Conservation (phyloP, 30 jellyfish, hydroid and myxozoan genomes). For the Turritopsis dohrnii region DNA sequence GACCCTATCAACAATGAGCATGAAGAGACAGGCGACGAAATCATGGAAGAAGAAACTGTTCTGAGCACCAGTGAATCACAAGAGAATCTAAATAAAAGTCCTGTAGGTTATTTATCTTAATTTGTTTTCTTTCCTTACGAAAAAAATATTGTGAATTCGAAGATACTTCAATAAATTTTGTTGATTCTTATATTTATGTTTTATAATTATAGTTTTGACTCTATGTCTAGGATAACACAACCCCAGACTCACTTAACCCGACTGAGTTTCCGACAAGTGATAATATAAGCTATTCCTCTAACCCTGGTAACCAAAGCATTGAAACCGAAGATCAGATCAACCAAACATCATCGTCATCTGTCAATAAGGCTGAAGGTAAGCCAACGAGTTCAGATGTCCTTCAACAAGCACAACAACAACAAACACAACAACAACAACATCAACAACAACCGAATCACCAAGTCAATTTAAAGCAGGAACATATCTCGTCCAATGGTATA, state of each 20-base stretch:
- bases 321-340: neutral
- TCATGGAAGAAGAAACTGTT: conserved; percentile 52
- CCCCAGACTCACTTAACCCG: neutral
- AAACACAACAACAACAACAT: neutral
- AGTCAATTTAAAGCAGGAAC: neutral
- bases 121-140: neutral
- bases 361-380: neutral
- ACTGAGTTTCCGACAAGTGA: neutral
- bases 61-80: conserved; percentile 17
- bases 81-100: neutral
- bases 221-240: neutral
- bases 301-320: neutral
- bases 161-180: no score
- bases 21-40: conserved; percentile 93
- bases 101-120: neutral
- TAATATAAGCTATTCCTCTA: neutral
- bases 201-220: neutral
- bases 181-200: neutral
- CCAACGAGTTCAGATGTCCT: neutral
- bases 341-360: neutral
- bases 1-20: conserved; percentile 45
- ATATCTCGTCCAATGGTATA: neutral
- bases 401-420: neutral
- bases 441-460: neutral
- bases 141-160: neutral